phyloP scores from a whole-genome alignment of 2,888 invertebrate species.

The Amphipyra berbera region DNA sequence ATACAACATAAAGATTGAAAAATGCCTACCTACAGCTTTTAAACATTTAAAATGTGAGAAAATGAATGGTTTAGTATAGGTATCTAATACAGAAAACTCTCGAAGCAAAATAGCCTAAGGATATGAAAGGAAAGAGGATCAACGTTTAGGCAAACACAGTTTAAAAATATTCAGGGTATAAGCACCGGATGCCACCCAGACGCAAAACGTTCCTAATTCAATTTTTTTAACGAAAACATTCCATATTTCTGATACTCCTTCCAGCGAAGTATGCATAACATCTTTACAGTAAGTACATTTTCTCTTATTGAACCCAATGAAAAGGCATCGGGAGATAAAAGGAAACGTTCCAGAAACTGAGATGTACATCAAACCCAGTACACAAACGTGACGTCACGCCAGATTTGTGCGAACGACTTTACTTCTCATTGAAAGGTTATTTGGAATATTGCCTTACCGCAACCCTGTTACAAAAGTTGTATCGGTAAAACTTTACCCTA shows the following conservation, averaged over 20 bases:
- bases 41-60: neutral
- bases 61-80: neutral
- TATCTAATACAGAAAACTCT: neutral
- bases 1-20: too few relatives aligned
- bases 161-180: conserved; percentile 38
- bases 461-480: neutral
- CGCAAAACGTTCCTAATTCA: conserved; percentile 29
- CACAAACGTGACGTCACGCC: conserved; percentile 24
- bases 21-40: too few relatives aligned
- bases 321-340: conserved; percentile 45
- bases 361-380: conserved; percentile 26
- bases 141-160: conserved; percentile 28
- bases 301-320: conserved; percentile 47
- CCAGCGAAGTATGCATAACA: conserved; percentile 29
- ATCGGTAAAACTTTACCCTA: neutral
- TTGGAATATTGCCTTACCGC: neutral
- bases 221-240: conserved; percentile 28
- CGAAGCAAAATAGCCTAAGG: neutral
- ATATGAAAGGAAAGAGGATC: conserved; percentile 9
- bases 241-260: conserved; percentile 27
- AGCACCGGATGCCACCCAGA: conserved; percentile 36
- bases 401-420: conserved; percentile 18
- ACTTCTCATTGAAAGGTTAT: conserved; percentile 11
- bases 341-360: conserved; percentile 34
- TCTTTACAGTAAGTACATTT: conserved; percentile 32